Conservation (phyloP, 2,888 invertebrate genomes). For the Colletes collaris region DNA sequence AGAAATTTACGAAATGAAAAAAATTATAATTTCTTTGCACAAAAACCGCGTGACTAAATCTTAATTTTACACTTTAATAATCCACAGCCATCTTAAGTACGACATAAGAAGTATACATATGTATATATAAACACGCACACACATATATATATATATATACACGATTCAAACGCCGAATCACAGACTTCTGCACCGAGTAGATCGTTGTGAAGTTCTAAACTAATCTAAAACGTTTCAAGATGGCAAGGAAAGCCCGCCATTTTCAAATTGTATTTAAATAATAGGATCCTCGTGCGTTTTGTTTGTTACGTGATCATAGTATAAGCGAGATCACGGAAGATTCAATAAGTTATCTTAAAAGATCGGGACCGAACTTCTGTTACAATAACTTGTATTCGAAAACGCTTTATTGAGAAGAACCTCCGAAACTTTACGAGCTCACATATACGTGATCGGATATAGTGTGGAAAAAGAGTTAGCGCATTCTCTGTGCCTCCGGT, state of each 20-base stretch:
- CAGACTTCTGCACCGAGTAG: slow-evolving; percentile 10
- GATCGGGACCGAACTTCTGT: no score
- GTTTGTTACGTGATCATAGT: no score
- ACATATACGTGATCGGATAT: no score
- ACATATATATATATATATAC: no score
- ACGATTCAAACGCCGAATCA: slow-evolving; percentile 24
- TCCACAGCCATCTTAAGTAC: slow-evolving; percentile 17
- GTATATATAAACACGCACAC: neutral
- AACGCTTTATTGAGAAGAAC: no score
- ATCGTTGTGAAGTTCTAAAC: slow-evolving; percentile 25
- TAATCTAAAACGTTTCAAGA: slow-evolving; percentile 42
- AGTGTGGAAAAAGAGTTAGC: no score
- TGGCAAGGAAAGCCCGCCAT: slow-evolving; percentile 36
- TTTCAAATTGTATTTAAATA: slow-evolving; percentile 20
- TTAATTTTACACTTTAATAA: slow-evolving; percentile 8
- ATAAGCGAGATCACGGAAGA: no score
- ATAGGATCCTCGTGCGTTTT: no score
- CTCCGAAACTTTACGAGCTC: no score
- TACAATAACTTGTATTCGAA: no score
- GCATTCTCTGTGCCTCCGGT: no score
- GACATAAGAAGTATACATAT: neutral
- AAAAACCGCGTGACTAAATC: neutral
- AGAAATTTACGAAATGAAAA: slow-evolving; percentile 12
- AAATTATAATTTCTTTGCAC: neutral
- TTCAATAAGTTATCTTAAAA: no score